A percentile compares a stretch with the other conserved stretches of the same genome.
These are phyloP conservation scores for Vireo altiloquus DNA, from an alignment of 2,113 vertebrate species.

Conservation along the genomic window DNA sequence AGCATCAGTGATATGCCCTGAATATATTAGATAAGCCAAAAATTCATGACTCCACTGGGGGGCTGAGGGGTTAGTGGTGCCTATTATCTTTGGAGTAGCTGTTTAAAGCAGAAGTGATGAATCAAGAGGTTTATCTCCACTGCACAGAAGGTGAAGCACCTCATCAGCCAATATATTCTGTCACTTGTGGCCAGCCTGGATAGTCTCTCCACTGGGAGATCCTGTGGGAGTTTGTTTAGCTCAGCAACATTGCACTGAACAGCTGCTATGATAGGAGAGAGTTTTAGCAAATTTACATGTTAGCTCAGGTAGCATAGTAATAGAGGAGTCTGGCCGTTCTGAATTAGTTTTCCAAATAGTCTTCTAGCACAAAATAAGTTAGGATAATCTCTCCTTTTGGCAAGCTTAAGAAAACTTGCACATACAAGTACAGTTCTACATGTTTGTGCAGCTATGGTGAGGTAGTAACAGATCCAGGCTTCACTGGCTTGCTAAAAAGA, in stretches of 20 bases:
- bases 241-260: neutral
- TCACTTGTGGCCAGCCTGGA: neutral
- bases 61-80: neutral
- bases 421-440: neutral
- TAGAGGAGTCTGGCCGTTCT: neutral
- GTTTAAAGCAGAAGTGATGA: neutral
- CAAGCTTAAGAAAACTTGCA: neutral
- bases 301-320: neutral
- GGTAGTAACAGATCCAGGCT: neutral
- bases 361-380: neutral
- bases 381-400: neutral
- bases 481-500: neutral
- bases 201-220: neutral
- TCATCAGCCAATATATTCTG: neutral
- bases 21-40: constrained; percentile 2
- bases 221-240: neutral
- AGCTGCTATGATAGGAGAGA: neutral
- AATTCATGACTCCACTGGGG: neutral
- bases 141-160: neutral
- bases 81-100: neutral
- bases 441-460: neutral
- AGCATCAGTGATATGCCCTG: neutral
- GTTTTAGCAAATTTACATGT: neutral
- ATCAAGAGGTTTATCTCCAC: neutral
- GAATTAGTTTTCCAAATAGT: neutral